A percentile compares a stretch with the other conserved stretches of the same genome.
Evolutionary conservation across 2,888 invertebrate species (phyloP).

Genomic region (Erebia aethiops): DNA sequence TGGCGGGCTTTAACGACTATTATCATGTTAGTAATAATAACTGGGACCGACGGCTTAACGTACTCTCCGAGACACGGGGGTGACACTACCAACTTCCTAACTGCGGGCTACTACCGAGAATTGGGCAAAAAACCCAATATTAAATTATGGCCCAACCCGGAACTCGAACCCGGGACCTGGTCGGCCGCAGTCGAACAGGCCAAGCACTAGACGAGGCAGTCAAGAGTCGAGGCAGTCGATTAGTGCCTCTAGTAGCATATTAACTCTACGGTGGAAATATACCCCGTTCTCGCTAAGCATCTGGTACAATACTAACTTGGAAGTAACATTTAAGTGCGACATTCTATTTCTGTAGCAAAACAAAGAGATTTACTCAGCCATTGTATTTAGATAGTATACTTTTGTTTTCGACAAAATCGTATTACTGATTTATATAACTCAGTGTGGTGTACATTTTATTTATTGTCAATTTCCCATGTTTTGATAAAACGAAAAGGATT

Average conservation of each 20-base stretch:
- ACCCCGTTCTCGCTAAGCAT: slow-evolving; percentile 33
- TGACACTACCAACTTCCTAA: too few relatives aligned
- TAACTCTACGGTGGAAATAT: slow-evolving; percentile 15
- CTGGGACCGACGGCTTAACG: too few relatives aligned
- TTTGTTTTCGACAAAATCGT: slow-evolving; percentile 10
- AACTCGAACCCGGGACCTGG: too few relatives aligned
- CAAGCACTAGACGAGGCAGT: too few relatives aligned
- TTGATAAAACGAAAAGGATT: slow-evolving; percentile 5
- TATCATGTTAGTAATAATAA: too few relatives aligned
- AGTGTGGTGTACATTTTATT: slow-evolving; percentile 2
- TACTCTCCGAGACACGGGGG: too few relatives aligned
- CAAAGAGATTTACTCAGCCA: slow-evolving; percentile 18
- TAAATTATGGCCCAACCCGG: too few relatives aligned
- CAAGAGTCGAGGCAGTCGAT: too few relatives aligned
- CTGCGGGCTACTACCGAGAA: too few relatives aligned
- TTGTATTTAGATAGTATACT: slow-evolving; percentile 16
- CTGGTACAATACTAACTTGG: slow-evolving; percentile 33
- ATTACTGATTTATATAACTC: background rate
- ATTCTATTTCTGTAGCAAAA: slow-evolving; percentile 28
- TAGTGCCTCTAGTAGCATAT: background rate
- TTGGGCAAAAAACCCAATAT: too few relatives aligned
- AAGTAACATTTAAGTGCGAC: slow-evolving; percentile 31
- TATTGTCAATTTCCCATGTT: slow-evolving; percentile 1
- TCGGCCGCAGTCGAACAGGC: too few relatives aligned
- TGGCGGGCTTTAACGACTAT: too few relatives aligned